phyloP scores from a whole-genome alignment of 2,797 vertebrate genomes.

The Ptychadena robeensis region DNA sequence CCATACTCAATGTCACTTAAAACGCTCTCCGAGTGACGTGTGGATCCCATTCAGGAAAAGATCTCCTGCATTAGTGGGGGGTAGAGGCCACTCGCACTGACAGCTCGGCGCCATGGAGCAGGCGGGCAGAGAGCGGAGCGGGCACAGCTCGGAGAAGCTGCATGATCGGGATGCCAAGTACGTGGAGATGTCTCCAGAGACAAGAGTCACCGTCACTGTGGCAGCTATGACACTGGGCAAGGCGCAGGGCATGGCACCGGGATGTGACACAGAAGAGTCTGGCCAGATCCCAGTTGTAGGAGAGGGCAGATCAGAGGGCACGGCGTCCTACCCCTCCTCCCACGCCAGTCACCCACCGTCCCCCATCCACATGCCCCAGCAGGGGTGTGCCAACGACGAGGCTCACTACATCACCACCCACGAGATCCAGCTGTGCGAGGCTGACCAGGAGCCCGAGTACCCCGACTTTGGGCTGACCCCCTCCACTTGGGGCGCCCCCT shows the following conservation, averaged over 20 bases:
- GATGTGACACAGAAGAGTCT: not conserved
- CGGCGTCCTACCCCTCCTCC: not conserved
- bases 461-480: slow-evolving; percentile 82
- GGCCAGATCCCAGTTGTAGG: slow-evolving; percentile 9
- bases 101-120: slow-evolving; percentile 46
- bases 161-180: not conserved
- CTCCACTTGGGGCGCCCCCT: slow-evolving; percentile 88
- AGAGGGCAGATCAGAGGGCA: slow-evolving; percentile 52
- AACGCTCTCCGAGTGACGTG: slow-evolving; percentile 54
- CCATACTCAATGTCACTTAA: slow-evolving; percentile 56
- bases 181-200: slow-evolving; percentile 39
- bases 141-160: not conserved
- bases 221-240: not conserved
- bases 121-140: not conserved
- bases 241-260: not conserved
- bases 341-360: slow-evolving; percentile 5
- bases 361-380: not conserved
- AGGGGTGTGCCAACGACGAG: slow-evolving; percentile 75
- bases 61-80: slow-evolving; percentile 68
- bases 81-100: slow-evolving; percentile 71
- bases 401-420: slow-evolving; percentile 96
- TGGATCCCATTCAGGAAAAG: slow-evolving; percentile 66
- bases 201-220: slow-evolving; percentile 19
- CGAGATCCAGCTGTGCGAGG: slow-evolving; percentile 95
- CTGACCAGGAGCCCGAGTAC: slow-evolving; percentile 91